Base-by-base conservation (phyloP, 53 echinoderm and acorn worm species). In the Holothuria scabra region DNA sequence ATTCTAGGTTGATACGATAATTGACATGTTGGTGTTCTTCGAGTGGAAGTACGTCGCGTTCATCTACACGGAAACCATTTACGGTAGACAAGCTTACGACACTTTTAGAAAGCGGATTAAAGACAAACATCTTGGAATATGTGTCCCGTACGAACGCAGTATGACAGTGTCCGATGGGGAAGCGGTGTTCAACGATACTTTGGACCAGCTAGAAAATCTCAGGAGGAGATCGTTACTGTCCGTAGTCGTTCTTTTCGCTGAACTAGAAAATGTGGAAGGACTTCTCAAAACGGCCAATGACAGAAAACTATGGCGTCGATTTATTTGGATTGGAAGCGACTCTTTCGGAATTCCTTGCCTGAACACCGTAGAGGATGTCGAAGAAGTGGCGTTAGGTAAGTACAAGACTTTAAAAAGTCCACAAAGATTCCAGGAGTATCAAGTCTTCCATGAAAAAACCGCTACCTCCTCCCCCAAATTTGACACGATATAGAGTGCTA, bases 261-360 rank as follows among this genome's bases (percentile, higher is more conserved):
- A 97, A 41, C 83, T 92, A 19, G 97, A 94, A 52, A 86, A 85
- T 57, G 88, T 88, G 1, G 75, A 90, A 35, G 66, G 86, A 34
- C 82, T 97, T 20, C 87, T 97, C 56, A 59, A 18, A 19, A 88
- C 92, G 8, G 93, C 88, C 1, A 85, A 65, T n/a, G 52, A 60
- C 34, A 74, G 67, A 23, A 87, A 86, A 28, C 92, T 83, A 65
- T 35, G 48, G 8, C 83, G 85, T 20, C 52, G 86, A n/a, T 97
- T 94, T 75, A 90, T 97, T 46, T 97, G 97, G 97, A 88, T 97
- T 12, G 97, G 93, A 0, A 92, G 92, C 81, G 97, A 97, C 75
- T 92, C 92, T 16, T 97, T 94, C 90, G 97, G 94, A 2, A 94
- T 92, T 76, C 92, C 92, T 37, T 92, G 92, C 1, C 67, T 85